Conservation (phyloP, 1,140 invertebrate genomes). For the Euura lappo region DNA sequence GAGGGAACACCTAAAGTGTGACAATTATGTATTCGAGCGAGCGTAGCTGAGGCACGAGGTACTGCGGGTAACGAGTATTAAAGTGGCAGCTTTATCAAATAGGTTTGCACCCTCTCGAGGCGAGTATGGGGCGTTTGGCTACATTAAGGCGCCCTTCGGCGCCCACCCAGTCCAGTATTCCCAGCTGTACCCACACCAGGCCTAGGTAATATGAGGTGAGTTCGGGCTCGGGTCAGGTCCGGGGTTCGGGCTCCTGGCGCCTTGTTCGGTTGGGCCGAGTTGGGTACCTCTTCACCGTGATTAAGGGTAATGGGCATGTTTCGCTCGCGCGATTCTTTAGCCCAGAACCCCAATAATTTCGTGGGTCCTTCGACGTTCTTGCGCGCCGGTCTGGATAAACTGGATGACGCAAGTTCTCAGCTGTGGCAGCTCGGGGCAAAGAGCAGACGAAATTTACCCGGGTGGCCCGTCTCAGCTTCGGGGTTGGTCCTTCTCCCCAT, state of each 20-base stretch:
- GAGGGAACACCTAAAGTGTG: too few species aligned
- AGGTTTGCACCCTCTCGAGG: conserved; percentile 4
- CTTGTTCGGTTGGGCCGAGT: too few species aligned
- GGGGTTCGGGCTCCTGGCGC: too few species aligned
- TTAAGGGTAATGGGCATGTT: conserved; percentile 13
- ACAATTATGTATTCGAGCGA: too few species aligned
- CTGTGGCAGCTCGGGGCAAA: conserved; percentile 7
- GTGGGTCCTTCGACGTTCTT: background rate
- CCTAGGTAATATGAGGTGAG: too few species aligned
- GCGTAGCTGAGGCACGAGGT: too few species aligned
- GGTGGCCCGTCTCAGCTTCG: too few species aligned
- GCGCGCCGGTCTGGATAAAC: background rate
- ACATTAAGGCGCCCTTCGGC: background rate
- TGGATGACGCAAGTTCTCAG: background rate
- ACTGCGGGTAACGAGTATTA: background rate
- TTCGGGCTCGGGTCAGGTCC: too few species aligned
- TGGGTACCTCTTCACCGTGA: background rate
- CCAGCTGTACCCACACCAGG: too few species aligned
- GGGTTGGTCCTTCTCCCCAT: too few species aligned
- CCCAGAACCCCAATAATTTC: conserved; percentile 9
- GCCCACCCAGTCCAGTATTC: too few species aligned
- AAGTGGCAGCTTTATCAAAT: conserved; percentile 9
- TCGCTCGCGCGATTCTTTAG: conserved; percentile 9
- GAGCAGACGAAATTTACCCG: background rate
- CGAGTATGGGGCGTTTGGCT: background rate